These are phyloP conservation scores for Neosilurus mollespiculum DNA, from an alignment of 2,797 vertebrate genomes.

Conservation along the genomic window DNA sequence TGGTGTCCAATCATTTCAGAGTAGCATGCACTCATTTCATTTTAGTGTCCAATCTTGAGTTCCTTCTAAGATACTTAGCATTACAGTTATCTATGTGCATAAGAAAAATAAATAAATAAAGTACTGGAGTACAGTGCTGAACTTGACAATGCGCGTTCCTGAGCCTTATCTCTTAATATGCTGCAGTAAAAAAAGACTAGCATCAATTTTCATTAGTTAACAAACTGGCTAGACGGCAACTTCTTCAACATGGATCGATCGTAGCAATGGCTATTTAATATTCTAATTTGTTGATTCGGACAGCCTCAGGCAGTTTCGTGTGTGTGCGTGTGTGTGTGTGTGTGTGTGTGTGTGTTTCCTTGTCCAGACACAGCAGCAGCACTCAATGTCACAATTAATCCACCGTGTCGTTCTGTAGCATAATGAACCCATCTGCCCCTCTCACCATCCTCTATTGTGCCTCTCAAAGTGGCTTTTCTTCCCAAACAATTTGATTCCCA, in stretches of 20 bases:
- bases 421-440: constrained; percentile 35
- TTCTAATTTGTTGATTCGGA: background rate
- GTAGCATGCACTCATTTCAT: too few relatives aligned
- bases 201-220: background rate
- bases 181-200: background rate
- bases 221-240: background rate
- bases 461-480: constrained; percentile 4
- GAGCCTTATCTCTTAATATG: background rate
- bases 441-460: constrained; percentile 15
- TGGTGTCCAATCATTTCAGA: too few relatives aligned
- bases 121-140: background rate
- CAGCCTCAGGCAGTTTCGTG: background rate
- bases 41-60: background rate
- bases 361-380: background rate
- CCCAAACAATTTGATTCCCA: constrained; percentile 1
- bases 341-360: background rate
- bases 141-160: background rate
- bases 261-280: background rate
- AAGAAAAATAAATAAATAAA: background rate
- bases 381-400: constrained; percentile 17
- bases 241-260: background rate
- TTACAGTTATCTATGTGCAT: background rate
- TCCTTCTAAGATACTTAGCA: background rate
- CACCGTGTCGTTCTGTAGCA: constrained; percentile 9
- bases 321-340: constrained; percentile 12